A percentile compares a stretch with the other conserved stretches of the same genome.
phyloP scores from a whole-genome alignment of 2,797 vertebrate genomes.

The Margarornis squamiger region DNA sequence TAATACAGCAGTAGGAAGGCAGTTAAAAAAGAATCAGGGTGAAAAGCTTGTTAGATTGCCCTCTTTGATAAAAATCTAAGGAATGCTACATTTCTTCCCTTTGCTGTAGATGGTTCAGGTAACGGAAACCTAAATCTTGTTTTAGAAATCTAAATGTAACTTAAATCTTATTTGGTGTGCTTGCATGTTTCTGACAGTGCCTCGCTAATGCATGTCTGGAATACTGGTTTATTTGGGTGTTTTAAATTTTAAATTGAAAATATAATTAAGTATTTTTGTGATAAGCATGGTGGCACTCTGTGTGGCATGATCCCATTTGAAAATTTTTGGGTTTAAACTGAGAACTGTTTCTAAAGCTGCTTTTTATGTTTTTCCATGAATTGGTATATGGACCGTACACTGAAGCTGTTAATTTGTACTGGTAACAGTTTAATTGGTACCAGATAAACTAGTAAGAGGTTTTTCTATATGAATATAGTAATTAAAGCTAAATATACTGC shows the following conservation, averaged over 20 bases:
- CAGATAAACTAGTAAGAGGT: not conserved
- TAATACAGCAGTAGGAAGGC: not conserved
- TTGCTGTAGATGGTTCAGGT: not conserved
- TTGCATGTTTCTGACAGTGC: not conserved
- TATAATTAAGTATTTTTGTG: not conserved
- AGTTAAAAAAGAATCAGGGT: not conserved
- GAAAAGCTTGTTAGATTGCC: not conserved
- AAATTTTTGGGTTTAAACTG: not conserved
- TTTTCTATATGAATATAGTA: not conserved
- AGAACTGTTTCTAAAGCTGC: not conserved
- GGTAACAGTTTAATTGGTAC: not conserved
- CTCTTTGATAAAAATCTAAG: not conserved
- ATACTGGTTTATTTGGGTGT: not conserved
- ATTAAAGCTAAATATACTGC: not conserved
- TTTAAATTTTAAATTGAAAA: not conserved
- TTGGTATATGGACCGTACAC: not conserved
- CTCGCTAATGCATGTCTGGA: not conserved
- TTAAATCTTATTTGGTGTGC: not conserved
- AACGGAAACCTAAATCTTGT: not conserved
- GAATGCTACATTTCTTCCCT: not conserved
- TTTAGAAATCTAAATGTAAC: not conserved
- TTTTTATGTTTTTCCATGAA: not conserved
- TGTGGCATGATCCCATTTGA: not conserved
- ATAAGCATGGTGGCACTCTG: fast-evolving
- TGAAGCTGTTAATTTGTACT: not conserved